These are phyloP conservation scores for Mimas tiliae DNA, from an alignment of 2,888 invertebrate genomes.

Conservation along the genomic window DNA sequence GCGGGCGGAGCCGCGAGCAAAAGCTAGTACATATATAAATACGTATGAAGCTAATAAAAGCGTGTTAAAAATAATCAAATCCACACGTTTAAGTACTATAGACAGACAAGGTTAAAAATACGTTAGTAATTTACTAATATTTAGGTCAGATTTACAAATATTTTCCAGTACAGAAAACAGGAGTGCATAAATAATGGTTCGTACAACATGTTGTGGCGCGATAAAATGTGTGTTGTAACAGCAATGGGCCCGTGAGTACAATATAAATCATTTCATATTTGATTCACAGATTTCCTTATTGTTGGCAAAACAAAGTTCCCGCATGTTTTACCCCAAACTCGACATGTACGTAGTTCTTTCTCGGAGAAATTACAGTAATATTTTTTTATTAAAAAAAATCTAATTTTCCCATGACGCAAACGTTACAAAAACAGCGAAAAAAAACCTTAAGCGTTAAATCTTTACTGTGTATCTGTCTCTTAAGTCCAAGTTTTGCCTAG, in stretches of 20 bases:
- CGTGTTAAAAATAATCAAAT: no score
- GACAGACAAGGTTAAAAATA: no score
- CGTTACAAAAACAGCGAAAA: no score
- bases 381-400: neutral
- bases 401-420: neutral
- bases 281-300: conserved; percentile 23
- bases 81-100: no score
- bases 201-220: conserved; percentile 1
- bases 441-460: no score
- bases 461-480: no score
- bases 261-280: conserved; percentile 20
- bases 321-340: neutral
- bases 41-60: no score
- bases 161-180: neutral
- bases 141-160: conserved; percentile 5
- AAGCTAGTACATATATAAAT: no score
- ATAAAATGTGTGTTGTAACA: conserved; percentile 11
- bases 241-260: neutral
- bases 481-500: no score
- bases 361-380: neutral
- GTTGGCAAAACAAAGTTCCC: conserved; percentile 1
- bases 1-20: no score
- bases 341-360: neutral
- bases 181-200: conserved; percentile 14
- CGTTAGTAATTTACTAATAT: neutral